Base-by-base conservation (phyloP, 2,888 invertebrate genomes). In the Epicampocera succincta region DNA sequence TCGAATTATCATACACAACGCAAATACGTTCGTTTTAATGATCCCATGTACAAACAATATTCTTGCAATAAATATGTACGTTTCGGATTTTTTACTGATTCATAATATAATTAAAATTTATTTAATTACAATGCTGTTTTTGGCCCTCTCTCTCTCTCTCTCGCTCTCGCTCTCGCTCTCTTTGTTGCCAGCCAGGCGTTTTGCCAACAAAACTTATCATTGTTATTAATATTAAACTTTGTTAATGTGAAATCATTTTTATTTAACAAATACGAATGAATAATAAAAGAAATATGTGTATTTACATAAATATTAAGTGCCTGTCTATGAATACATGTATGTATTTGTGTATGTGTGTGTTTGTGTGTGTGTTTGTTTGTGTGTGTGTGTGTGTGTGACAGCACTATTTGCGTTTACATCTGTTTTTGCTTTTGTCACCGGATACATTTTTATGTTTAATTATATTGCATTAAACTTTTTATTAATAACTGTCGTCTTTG, bases 51-150 rank as follows among this genome's bases (percentile, higher is more conserved):
- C 15, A 56, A 60, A 46, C 25, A 69, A 54, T 17, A 29, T 46
- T 60, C 3, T 42, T 44, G 11, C 12, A 61, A 11, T 19, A 1
- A 38, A n/a, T 68, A n/a, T 48, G 38, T 60, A 13, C 12, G 33
- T 52, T 13, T 60, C 33, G 21, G 17, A 11, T 74, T 68, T 66
- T 68, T 76, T 25, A 42, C 19, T 48, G 17, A 46, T 56, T 56
- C 15, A 29, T 65, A 71, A 58, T 60, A 69, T 75, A 80, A 80
- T 80, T 80, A 75, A 75, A 75, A 80, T 65, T 68, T 80, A 71
- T 80, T 80, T 75, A 58, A 80, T 80, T 77, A 78, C 17, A 66
- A 4, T 11, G 4, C 8, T 40, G 52, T 19, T 58, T 46, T 44
- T 52, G 1, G 3, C 8, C 9, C 33, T 33, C 33, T 5, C 13